Evolutionary conservation across 30 jellyfish, hydroid and myxozoan species (phyloP).

Genomic region (Aurelia sp.): DNA sequence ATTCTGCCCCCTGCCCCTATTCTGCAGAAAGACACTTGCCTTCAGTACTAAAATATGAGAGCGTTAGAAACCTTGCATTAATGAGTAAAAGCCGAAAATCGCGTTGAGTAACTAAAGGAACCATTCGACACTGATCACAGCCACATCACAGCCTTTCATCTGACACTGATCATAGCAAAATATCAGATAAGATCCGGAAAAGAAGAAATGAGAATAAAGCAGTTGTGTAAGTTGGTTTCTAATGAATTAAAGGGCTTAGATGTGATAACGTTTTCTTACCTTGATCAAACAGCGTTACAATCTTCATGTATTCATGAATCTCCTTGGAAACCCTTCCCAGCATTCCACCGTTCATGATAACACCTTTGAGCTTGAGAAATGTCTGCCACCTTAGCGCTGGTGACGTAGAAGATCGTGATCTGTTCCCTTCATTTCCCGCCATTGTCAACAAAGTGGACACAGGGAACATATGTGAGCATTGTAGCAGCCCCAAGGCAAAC

Average conservation of each 20-base stretch:
- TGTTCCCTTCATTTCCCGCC: constrained; percentile 63
- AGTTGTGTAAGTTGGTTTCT: no score
- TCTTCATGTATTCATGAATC: constrained; percentile 91
- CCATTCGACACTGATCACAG: no score
- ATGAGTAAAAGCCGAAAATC: no score
- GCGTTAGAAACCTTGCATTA: no score
- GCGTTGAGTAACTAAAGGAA: no score
- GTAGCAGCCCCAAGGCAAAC: constrained; percentile 93
- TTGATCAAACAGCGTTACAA: constrained; percentile 92
- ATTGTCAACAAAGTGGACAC: constrained; percentile 89
- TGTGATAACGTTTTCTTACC: constrained; percentile 53
- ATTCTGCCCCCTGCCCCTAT: no score
- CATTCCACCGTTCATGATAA: constrained; percentile 88
- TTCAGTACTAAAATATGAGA: no score
- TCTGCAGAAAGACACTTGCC: no score
- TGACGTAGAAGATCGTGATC: constrained; percentile 8
- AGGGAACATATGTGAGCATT: constrained; percentile 96
- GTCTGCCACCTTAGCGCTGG: constrained; percentile 88
- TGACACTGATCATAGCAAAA: no score
- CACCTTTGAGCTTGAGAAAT: constrained; percentile 82
- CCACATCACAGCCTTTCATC: no score
- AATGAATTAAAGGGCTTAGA: not conserved
- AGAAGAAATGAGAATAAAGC: no score
- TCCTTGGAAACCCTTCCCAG: constrained; percentile 77
- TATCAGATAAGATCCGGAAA: no score